These are phyloP conservation scores for Branchinecta lindahli DNA, from an alignment of 1,140 invertebrate genomes.

Conservation along the genomic window DNA sequence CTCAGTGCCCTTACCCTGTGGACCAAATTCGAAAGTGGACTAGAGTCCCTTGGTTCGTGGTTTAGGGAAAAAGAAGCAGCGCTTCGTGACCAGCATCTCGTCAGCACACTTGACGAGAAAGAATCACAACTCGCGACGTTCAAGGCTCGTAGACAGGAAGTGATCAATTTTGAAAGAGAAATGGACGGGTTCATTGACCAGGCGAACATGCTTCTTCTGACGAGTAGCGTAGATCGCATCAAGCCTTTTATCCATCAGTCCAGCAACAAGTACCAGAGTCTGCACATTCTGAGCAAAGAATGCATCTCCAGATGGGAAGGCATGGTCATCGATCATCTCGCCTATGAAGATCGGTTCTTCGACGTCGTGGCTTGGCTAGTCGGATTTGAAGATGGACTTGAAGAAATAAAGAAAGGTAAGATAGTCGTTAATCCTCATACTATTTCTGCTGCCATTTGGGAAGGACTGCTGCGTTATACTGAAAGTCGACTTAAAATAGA, in stretches of 20 bases:
- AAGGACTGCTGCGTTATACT: too few species aligned
- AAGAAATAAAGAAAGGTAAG: constrained; percentile 29
- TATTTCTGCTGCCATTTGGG: too few species aligned
- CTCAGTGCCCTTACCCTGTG: constrained; percentile 59
- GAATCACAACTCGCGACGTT: constrained; percentile 52
- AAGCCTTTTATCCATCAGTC: constrained; percentile 77
- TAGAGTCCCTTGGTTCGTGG: constrained; percentile 66
- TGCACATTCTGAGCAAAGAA: constrained; percentile 69
- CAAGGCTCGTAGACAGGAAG: constrained; percentile 51
- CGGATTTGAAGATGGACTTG: constrained; percentile 55
- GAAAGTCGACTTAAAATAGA: too few species aligned
- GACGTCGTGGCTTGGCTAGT: constrained; percentile 60
- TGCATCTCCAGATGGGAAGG: constrained; percentile 70
- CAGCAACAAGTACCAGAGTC: constrained; percentile 65
- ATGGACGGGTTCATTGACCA: constrained; percentile 73
- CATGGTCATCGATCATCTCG: constrained; percentile 65
- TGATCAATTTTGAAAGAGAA: constrained; percentile 51
- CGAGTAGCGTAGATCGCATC: constrained; percentile 64
- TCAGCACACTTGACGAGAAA: constrained; percentile 64
- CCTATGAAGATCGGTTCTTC: constrained; percentile 57
- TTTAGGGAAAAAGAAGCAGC: constrained; percentile 61
- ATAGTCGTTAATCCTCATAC: too few species aligned
- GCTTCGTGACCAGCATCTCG: constrained; percentile 67
- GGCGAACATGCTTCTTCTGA: constrained; percentile 67
- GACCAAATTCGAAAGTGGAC: constrained; percentile 65